A percentile compares a stretch with the other conserved stretches of the same genome.
Evolutionary conservation across 2,888 invertebrate species (phyloP).

Genomic region (Dicyrtoma fusca): DNA sequence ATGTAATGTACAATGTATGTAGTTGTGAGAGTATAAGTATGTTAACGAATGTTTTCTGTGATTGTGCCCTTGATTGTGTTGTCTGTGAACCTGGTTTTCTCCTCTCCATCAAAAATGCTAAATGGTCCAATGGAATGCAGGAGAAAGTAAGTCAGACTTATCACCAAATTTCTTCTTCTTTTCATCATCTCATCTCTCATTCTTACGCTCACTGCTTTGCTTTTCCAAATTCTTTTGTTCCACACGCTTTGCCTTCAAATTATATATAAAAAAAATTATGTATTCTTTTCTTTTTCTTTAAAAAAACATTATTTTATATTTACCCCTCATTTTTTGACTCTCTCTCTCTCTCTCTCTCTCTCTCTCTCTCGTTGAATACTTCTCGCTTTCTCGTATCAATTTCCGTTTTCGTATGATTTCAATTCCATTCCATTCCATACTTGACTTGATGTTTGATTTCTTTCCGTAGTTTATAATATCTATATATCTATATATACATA

Average conservation of each 20-base stretch:
- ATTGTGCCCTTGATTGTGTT: conserved; percentile 50
- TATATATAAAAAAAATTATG: neutral
- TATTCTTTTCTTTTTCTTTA: neutral
- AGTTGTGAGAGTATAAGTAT: conserved; percentile 34
- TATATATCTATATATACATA: too few relatives aligned
- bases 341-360: conserved; percentile 11
- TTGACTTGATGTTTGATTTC: too few relatives aligned
- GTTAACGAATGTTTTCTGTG: conserved; percentile 39
- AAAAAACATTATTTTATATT: neutral
- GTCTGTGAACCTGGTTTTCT: conserved; percentile 51
- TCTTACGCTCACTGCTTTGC: conserved; percentile 14
- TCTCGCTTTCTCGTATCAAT: neutral
- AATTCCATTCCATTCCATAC: too few relatives aligned
- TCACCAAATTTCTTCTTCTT: conserved; percentile 38
- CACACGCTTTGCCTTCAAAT: neutral
- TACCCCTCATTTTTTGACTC: neutral
- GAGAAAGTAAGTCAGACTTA: conserved; percentile 56
- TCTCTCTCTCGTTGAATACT: neutral
- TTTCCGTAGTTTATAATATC: too few relatives aligned
- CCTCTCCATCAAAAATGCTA: conserved; percentile 47
- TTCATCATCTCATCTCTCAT: neutral
- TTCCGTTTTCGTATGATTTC: too few relatives aligned
- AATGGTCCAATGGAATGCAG: conserved; percentile 51
- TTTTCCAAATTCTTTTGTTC: neutral
- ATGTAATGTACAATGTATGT: conserved; percentile 11